Base-by-base conservation (phyloP, 2,113 vertebrate species). In the Gymnocephalus cernua region DNA sequence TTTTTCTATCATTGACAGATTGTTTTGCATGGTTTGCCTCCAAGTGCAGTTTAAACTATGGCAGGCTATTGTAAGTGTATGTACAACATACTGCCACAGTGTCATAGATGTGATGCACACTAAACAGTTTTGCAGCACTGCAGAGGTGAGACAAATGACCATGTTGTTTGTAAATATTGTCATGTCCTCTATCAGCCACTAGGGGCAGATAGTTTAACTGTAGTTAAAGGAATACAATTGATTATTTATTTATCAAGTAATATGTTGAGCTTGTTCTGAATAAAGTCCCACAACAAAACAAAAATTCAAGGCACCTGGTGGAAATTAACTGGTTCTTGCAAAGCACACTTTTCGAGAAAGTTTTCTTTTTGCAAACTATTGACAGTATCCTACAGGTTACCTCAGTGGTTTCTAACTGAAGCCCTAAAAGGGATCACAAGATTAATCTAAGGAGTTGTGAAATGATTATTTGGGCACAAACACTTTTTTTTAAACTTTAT, bases 91-190 rank as follows among this genome's bases (percentile, higher is more conserved):
- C 2, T 9, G 2, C 67, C 19, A 63, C 3, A 57, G 19, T 51
- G 23, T 57, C 15, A 51, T 16, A 50, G 54, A 29, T 48, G 7
- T 58, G 32, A 73, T n/a, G 23, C 38, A 63, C 4, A 16, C 3
- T 51, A 50, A 73, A 74, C 45, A 54, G 62, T 44, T 69, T 21
- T 54, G 32, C 51, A 47, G 50, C 61, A 73, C 41, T 78, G 73
- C 45, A 61, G 48, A 80, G 23, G 9, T 47, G 47, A 72, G n/a
- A 12, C 18, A 25, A 83, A 54, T 44, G 5, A 76, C 15, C 4
- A 18, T 38, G 0, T 29, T 62, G 66, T 48, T 32, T 41, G 7
- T 53, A 69, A 82, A 58, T 15, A 45, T 13, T 74, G 74, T 32
- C 27, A 53, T 84, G 7, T 18, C 21, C 15, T 4, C 2, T 3